Conservation (phyloP, 2,113 vertebrate species). For the Ginglymostoma cirratum region DNA sequence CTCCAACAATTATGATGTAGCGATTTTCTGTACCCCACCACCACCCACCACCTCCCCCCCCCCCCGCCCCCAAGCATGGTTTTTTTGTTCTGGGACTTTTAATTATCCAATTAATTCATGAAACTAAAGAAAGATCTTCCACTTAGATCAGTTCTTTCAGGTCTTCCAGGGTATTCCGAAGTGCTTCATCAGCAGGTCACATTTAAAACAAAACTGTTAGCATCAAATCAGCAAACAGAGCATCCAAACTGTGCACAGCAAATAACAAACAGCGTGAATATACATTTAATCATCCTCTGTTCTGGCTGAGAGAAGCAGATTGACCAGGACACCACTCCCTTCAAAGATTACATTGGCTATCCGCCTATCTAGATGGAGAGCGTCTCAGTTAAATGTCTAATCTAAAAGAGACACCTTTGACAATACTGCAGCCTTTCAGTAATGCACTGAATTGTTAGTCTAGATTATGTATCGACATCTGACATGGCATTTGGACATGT, state of each 20-base stretch:
- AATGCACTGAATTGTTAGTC: neutral
- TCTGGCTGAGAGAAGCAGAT: neutral
- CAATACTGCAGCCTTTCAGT: neutral
- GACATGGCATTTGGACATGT: neutral
- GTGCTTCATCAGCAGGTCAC: neutral
- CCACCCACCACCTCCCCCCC: too few species aligned
- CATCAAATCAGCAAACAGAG: neutral
- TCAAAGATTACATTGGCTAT: neutral
- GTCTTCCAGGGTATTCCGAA: neutral
- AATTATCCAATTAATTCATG: neutral
- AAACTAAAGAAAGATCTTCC: neutral
- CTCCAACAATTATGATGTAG: neutral
- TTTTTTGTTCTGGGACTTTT: too few species aligned
- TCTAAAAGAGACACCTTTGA: neutral
- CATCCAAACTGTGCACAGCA: neutral
- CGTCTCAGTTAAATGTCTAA: neutral
- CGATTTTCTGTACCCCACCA: neutral
- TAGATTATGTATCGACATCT: neutral
- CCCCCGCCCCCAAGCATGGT: too few species aligned
- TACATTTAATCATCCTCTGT: neutral
- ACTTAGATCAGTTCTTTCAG: too few species aligned
- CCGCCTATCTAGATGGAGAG: neutral
- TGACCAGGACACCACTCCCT: neutral
- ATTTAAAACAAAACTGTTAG: neutral
- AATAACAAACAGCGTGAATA: neutral